These are phyloP conservation scores for Drosophila mayaguana DNA, from an alignment of 2,888 invertebrate genomes.

Conservation along the genomic window DNA sequence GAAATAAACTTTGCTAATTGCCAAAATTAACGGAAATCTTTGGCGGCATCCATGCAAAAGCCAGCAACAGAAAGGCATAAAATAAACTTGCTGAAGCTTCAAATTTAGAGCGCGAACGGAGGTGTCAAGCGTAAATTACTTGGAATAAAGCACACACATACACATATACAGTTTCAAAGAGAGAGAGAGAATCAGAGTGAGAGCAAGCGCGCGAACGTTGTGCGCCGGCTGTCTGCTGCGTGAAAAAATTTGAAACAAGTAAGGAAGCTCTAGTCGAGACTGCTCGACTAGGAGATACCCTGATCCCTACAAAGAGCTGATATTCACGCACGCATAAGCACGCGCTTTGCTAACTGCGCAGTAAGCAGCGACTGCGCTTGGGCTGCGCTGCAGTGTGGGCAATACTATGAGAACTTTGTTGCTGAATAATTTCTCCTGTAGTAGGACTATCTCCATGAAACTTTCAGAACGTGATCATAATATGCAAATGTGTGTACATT, in stretches of 20 bases:
- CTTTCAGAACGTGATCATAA: too few species aligned
- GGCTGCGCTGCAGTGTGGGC: too few species aligned
- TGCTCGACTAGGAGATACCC: too few species aligned
- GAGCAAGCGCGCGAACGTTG: constrained; percentile 21
- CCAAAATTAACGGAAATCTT: constrained; percentile 65
- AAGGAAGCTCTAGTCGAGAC: too few species aligned
- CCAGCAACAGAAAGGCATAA: constrained; percentile 23
- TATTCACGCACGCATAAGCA: too few species aligned
- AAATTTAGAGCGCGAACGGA: constrained; percentile 32
- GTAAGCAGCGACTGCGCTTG: too few species aligned
- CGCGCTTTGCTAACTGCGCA: too few species aligned
- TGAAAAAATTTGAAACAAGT: neutral
- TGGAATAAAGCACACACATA: constrained; percentile 39
- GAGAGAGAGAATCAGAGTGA: constrained; percentile 1
- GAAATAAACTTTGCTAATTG: constrained; percentile 58
- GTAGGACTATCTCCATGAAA: too few species aligned
- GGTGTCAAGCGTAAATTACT: constrained; percentile 51
- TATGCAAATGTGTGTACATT: too few species aligned
- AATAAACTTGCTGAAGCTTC: constrained; percentile 42
- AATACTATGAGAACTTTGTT: too few species aligned
- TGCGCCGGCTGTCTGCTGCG: constrained; percentile 41
- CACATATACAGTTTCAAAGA: neutral
- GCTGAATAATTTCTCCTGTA: too few species aligned
- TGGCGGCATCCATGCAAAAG: constrained; percentile 23
- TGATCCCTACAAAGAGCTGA: too few species aligned